A percentile compares a stretch with the other conserved stretches of the same genome.
Evolutionary conservation across 2,797 vertebrate genomes (phyloP).

Genomic region (Pseudopleuronectes americanus): DNA sequence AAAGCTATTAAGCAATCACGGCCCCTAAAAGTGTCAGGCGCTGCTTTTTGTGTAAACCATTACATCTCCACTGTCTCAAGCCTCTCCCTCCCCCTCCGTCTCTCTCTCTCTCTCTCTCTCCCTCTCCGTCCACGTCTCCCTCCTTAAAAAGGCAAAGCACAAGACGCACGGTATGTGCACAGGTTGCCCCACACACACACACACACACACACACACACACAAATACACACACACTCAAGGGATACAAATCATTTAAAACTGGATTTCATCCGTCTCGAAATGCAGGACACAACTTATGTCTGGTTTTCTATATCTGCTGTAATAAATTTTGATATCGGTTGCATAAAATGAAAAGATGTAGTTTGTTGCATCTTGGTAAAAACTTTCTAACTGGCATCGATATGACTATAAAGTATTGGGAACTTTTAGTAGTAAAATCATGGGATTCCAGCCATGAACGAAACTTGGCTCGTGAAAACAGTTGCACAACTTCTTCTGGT

Average conservation of each 20-base stretch:
- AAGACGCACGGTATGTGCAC: slow-evolving; percentile 11
- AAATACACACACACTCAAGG: not conserved
- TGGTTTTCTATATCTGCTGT: no score
- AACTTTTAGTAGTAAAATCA: no score
- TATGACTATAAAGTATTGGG: no score
- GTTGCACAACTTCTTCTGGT: no score
- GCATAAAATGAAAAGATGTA: no score
- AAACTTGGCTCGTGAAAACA: no score
- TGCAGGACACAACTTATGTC: no score
- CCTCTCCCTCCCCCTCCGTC: not conserved
- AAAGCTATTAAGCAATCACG: slow-evolving; percentile 45
- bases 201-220: not conserved
- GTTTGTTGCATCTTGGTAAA: no score
- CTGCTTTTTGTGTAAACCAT: slow-evolving; percentile 54
- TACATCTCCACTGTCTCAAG: slow-evolving; percentile 35
- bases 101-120: slow-evolving; percentile 10
- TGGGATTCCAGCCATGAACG: no score
- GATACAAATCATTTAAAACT: not conserved
- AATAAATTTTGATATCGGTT: no score
- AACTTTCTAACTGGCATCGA: no score
- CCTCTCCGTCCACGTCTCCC: slow-evolving; percentile 17
- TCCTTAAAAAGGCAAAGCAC: slow-evolving; percentile 72
- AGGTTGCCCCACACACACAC: slow-evolving; percentile 11
- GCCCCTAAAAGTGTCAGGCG: slow-evolving; percentile 59
- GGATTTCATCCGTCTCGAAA: no score